A percentile compares a stretch with the other conserved stretches of the same genome.
phyloP scores from a whole-genome alignment of 2,888 invertebrate genomes.

The Platypus cylindrus region DNA sequence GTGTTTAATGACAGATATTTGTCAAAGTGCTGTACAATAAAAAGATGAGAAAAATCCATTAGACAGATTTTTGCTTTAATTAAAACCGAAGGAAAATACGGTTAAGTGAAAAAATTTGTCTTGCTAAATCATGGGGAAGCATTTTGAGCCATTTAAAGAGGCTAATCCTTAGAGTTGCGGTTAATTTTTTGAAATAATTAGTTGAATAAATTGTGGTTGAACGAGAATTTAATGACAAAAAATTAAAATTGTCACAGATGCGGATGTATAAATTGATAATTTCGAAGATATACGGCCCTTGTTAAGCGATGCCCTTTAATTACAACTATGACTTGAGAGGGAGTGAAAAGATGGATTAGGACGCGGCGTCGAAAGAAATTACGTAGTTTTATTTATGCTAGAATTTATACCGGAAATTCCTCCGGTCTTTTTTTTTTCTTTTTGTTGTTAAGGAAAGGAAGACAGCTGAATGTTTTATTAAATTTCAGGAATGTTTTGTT shows the following conservation, averaged over 20 bases:
- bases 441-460: no score
- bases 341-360: slow-evolving; percentile 31
- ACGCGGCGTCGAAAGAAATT: slow-evolving; percentile 22
- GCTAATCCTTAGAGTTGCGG: slow-evolving; percentile 22
- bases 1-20: slow-evolving; percentile 2
- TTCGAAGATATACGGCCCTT: slow-evolving; percentile 33
- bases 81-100: slow-evolving; percentile 10
- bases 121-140: slow-evolving; percentile 11
- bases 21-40: slow-evolving; percentile 2
- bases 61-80: slow-evolving; percentile 10
- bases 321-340: slow-evolving; percentile 25
- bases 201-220: slow-evolving; percentile 30
- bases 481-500: no score
- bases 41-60: slow-evolving; percentile 6
- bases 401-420: slow-evolving; percentile 12
- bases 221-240: slow-evolving; percentile 37
- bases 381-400: slow-evolving; percentile 16
- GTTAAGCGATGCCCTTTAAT: slow-evolving; percentile 30
- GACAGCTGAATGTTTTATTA: no score
- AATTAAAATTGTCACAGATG: slow-evolving; percentile 37
- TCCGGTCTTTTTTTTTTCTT: no score
- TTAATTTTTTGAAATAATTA: slow-evolving; percentile 35
- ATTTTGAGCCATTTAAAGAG: slow-evolving; percentile 13
- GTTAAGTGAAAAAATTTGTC: slow-evolving; percentile 14
- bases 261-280: slow-evolving; percentile 34